Evolutionary conservation across 2,113 vertebrate genomes (phyloP).

Genomic region (Naja naja): DNA sequence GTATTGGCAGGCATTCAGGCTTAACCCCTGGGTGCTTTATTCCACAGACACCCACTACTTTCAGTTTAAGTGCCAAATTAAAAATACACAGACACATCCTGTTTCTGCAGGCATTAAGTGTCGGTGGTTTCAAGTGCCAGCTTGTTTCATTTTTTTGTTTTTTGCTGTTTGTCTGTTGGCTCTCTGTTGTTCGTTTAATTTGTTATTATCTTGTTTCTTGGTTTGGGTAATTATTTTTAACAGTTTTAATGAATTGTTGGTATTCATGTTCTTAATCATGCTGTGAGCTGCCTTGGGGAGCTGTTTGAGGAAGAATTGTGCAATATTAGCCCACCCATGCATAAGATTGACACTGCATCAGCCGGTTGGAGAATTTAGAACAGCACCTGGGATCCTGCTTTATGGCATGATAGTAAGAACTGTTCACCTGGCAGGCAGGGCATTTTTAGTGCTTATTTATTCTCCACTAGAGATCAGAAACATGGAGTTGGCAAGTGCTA

Average conservation of each 20-base stretch:
- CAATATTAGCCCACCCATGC: background rate
- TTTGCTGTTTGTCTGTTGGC: background rate
- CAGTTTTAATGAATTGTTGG: background rate
- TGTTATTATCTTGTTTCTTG: background rate
- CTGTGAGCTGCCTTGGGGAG: background rate
- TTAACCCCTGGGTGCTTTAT: background rate
- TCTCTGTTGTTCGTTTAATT: background rate
- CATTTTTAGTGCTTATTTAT: background rate
- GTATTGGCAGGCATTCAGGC: background rate
- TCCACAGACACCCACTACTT: background rate
- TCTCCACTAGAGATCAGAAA: background rate
- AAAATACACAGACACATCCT: background rate
- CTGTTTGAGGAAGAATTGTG: background rate
- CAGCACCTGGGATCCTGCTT: background rate
- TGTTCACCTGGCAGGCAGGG: background rate
- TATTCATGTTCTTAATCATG: background rate
- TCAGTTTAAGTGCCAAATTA: background rate
- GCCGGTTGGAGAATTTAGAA: background rate
- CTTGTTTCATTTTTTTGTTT: background rate
- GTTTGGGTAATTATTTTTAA: background rate
- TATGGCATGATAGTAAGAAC: background rate
- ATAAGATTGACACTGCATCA: background rate
- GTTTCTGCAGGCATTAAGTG: background rate
- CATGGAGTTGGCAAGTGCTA: background rate
- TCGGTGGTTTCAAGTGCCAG: background rate